Percentiles rank a stretch among this genome's conserved stretches.
Evolutionary conservation across 2,888 invertebrate genomes (phyloP).

Genomic region (Dryobotodes eremita): DNA sequence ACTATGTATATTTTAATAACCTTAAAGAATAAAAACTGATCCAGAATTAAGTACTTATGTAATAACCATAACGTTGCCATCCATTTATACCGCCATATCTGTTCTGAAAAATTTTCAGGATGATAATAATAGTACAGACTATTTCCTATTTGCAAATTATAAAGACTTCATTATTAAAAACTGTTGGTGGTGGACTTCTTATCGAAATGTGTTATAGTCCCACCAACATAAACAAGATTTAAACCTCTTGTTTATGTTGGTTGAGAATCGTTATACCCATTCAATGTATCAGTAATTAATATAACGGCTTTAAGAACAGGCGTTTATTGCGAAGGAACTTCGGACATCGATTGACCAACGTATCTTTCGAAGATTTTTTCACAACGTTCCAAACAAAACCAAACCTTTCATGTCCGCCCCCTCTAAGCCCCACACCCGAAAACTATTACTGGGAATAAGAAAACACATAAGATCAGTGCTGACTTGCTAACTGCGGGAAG

Average conservation of each 20-base stretch:
- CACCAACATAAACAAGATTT: background rate
- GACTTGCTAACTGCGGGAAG: slow-evolving; percentile 51
- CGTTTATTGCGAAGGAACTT: background rate
- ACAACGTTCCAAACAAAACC: slow-evolving; percentile 9
- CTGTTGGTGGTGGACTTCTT: background rate
- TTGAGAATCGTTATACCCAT: background rate
- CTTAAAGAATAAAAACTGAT: background rate
- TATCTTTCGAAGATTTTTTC: background rate
- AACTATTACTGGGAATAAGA: slow-evolving; percentile 53
- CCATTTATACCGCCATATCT: background rate
- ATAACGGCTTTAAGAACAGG: background rate
- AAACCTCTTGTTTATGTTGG: too few relatives aligned
- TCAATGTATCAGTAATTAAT: background rate
- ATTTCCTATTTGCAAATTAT: background rate
- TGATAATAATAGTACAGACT: background rate
- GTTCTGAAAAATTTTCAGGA: background rate
- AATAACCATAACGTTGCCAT: slow-evolving; percentile 7
- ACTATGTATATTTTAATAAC: slow-evolving; percentile 1
- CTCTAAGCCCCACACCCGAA: slow-evolving; percentile 17
- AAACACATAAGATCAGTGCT: slow-evolving; percentile 52
- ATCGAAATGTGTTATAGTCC: background rate
- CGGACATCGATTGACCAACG: background rate
- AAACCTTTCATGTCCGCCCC: slow-evolving; percentile 9
- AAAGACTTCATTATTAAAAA: background rate
- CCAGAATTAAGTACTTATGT: background rate